phyloP scores from a whole-genome alignment of 2,113 vertebrate species.

The Chloropsis cyanopogon region DNA sequence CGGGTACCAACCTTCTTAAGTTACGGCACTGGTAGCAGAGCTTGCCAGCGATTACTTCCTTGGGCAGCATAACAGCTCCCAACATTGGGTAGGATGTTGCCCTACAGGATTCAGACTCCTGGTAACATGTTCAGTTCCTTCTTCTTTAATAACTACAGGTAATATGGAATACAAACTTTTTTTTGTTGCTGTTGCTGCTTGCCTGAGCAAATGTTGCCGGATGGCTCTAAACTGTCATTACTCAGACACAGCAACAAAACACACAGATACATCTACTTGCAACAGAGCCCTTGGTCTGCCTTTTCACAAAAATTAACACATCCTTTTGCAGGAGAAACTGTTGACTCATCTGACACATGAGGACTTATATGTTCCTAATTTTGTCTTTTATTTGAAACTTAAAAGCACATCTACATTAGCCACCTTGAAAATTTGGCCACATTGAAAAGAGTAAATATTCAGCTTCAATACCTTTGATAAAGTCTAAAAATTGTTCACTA shows the following conservation, averaged over 20 bases:
- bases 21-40: not conserved
- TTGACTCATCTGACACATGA: accelerated
- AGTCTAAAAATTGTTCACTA: not conserved
- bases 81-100: not conserved
- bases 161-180: not conserved
- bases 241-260: not conserved
- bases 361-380: not conserved
- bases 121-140: not conserved
- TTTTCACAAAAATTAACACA: not conserved
- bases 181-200: not conserved
- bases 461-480: not conserved
- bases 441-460: not conserved
- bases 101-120: not conserved
- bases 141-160: not conserved
- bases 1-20: not conserved
- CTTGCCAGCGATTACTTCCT: not conserved
- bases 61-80: not conserved
- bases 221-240: not conserved
- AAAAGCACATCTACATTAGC: not conserved
- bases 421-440: not conserved
- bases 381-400: not conserved
- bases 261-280: not conserved
- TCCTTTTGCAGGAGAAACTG: not conserved
- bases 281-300: not conserved
- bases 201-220: not conserved